Evolutionary conservation across 2,113 vertebrate species (phyloP).

Genomic region (Mixornis gularis): DNA sequence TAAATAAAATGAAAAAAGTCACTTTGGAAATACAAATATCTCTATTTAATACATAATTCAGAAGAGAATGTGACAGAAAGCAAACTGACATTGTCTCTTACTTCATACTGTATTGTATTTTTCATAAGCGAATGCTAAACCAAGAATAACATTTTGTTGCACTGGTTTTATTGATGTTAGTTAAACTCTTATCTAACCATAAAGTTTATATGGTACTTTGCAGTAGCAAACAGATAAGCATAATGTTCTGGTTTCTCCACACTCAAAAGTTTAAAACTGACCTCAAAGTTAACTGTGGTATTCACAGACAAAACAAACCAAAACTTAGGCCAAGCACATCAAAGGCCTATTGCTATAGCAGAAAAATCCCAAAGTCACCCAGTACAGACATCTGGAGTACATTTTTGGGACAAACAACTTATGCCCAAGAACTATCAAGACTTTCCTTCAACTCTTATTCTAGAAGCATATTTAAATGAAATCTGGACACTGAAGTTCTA

Average conservation of each 20-base stretch:
- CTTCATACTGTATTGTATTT: background rate
- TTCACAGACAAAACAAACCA: background rate
- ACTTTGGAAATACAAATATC: background rate
- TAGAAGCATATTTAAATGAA: background rate
- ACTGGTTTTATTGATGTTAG: background rate
- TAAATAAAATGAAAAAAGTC: background rate
- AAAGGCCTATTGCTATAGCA: background rate
- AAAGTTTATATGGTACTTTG: background rate
- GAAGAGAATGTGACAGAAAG: background rate
- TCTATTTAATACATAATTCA: background rate
- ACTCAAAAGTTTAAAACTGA: background rate
- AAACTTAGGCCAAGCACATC: background rate
- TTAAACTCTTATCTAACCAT: background rate
- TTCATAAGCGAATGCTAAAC: background rate
- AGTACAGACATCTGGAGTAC: background rate
- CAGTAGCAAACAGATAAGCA: background rate
- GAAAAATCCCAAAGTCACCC: background rate
- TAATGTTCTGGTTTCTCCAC: background rate
- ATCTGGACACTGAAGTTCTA: background rate
- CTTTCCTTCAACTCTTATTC: background rate
- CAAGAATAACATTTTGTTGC: background rate
- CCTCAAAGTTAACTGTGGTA: background rate
- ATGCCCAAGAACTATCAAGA: background rate
- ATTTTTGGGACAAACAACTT: background rate
- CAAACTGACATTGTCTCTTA: background rate